phyloP scores from a whole-genome alignment of 2,888 invertebrate genomes.

The Slavum lentiscoides region DNA sequence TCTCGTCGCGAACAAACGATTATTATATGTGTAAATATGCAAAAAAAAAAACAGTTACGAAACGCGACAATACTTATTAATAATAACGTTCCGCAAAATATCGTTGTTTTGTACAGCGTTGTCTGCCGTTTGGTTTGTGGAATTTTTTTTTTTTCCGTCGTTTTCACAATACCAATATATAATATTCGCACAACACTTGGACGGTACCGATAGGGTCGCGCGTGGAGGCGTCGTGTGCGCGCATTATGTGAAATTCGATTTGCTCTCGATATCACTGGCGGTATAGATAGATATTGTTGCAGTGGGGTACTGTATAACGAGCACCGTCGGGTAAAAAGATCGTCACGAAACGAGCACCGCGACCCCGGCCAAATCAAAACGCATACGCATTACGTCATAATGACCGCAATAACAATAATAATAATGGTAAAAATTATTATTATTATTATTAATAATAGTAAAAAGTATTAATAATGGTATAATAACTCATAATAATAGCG shows the following conservation, averaged over 20 bases:
- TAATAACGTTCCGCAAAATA: neutral
- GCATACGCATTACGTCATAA: slow-evolving; percentile 8
- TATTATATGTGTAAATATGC: too few species aligned
- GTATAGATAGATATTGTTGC: neutral
- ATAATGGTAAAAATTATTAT: neutral
- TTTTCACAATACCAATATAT: slow-evolving; percentile 10
- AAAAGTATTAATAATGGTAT: neutral
- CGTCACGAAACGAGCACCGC: slow-evolving; percentile 28
- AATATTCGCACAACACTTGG: neutral
- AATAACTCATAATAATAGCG: slow-evolving; percentile 12
- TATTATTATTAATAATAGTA: neutral
- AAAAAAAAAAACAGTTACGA: too few species aligned
- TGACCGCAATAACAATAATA: neutral
- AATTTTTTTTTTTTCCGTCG: neutral
- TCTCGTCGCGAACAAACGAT: too few species aligned
- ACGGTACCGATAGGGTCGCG: too few species aligned
- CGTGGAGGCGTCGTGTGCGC: too few species aligned
- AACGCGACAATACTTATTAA: too few species aligned
- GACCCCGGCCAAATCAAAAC: slow-evolving; percentile 25
- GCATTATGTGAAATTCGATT: slow-evolving; percentile 23
- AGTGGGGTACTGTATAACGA: too few species aligned
- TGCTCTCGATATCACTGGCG: neutral
- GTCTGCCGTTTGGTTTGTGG: neutral
- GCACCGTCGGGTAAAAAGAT: neutral
- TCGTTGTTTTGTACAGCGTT: neutral